Percentiles rank a stretch among this genome's conserved stretches.
Conservation (phyloP, 1,140 invertebrate species). For the Polyergus mexicanus region DNA sequence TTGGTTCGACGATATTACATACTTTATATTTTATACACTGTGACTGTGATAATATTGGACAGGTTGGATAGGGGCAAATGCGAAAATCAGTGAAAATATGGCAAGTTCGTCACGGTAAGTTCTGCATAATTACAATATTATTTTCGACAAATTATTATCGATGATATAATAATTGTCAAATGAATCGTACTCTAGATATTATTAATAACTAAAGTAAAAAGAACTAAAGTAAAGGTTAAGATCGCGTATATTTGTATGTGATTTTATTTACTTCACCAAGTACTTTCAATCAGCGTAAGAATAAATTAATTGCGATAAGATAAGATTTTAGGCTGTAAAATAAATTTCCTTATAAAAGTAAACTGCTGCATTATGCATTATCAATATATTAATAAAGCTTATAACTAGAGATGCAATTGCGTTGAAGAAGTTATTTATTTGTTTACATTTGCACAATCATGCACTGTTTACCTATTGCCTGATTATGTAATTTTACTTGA, state of each 20-base stretch:
- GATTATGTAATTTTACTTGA: background rate
- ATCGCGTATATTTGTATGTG: background rate
- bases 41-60: too few species aligned
- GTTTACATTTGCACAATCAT: background rate
- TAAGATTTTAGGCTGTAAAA: background rate
- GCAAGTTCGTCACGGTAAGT: slow-evolving; percentile 56
- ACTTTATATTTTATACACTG: too few species aligned
- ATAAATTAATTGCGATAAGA: background rate
- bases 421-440: background rate
- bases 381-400: background rate
- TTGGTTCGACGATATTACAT: too few species aligned
- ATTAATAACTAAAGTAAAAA: too few species aligned
- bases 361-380: too few species aligned
- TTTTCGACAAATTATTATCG: background rate
- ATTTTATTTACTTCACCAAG: background rate
- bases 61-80: too few species aligned
- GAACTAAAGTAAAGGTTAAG: slow-evolving; percentile 1
- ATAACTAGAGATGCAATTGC: background rate
- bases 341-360: background rate
- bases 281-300: background rate
- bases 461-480: background rate
- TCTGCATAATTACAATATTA: background rate
- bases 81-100: slow-evolving; percentile 30
- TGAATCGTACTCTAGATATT: background rate
- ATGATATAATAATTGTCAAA: background rate